These are phyloP conservation scores for Elmis aenea DNA, from an alignment of 2,888 invertebrate species.

Conservation along the genomic window DNA sequence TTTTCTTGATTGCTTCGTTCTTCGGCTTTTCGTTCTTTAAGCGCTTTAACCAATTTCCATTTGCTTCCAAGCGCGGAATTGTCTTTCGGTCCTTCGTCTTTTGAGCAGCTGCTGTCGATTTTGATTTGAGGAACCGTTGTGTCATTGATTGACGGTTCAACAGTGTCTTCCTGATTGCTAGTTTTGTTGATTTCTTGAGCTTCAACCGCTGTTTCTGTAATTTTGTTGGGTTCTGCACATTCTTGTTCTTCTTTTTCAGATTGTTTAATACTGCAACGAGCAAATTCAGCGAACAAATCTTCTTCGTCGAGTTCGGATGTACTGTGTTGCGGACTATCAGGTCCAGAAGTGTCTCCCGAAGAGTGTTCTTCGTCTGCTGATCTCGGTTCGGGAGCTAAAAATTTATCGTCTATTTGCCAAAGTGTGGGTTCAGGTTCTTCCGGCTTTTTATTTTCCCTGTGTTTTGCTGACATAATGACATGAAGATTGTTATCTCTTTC, in stretches of 20 bases:
- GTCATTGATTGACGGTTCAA: slow-evolving; percentile 1
- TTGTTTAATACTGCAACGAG: slow-evolving; percentile 41
- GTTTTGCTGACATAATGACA: slow-evolving; percentile 40
- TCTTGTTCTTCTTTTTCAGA: slow-evolving; percentile 26
- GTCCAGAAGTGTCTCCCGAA: slow-evolving; percentile 84
- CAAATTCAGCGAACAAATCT: slow-evolving; percentile 53
- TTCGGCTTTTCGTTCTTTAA: slow-evolving; percentile 86
- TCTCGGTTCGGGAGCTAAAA: not conserved
- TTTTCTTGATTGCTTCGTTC: slow-evolving; percentile 71
- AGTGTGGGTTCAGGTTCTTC: slow-evolving; percentile 40
- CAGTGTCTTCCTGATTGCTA: slow-evolving; percentile 18
- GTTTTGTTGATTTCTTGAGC: slow-evolving; percentile 14
- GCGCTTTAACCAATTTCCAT: slow-evolving; percentile 85
- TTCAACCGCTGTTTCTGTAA: slow-evolving; percentile 1
- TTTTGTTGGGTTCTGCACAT: not conserved
- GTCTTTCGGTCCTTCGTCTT: slow-evolving; percentile 38
- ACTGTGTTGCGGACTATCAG: slow-evolving; percentile 76
- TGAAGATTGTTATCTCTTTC: slow-evolving; percentile 43
- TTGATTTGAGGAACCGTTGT: slow-evolving; percentile 47
- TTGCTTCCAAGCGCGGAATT: slow-evolving; percentile 67
- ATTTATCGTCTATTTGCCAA: not conserved
- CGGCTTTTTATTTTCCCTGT: slow-evolving; percentile 32
- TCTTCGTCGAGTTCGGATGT: slow-evolving; percentile 68
- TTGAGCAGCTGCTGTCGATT: slow-evolving; percentile 44
- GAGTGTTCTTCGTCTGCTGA: slow-evolving; percentile 55